Evolutionary conservation across 2,888 invertebrate genomes (phyloP), one percentile per base, ranked within the genome.

Genomic region (Odontothrips loti): DNA sequence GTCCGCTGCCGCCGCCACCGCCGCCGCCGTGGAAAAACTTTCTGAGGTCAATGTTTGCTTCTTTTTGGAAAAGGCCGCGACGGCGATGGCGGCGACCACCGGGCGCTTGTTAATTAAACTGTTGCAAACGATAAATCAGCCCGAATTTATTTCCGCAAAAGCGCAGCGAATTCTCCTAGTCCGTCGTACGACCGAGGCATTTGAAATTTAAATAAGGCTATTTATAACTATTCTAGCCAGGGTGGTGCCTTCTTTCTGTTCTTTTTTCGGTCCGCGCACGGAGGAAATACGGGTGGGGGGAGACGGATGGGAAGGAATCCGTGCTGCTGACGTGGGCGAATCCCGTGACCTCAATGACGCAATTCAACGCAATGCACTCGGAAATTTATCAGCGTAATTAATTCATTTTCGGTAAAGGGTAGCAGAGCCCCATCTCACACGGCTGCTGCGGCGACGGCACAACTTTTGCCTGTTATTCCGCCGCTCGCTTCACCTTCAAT

Each of bases 121-220:
- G 15, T 58, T 58, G 68, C 27, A 6, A 43, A 27, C 68, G 23
- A 75, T 75, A 75, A 75, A 75, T 75, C 68, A 75, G 23, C 23
- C 23, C 23, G 27, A 75, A 75, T 75, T 75, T 75, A 75, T 75
- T 75, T 75, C 68, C 68, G 68, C 68, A 58, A 23, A 75, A 75
- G 68, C 68, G 68, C 27, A 75, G 68, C 68, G 68, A 75, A 75
- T 75, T 75, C 68, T 75, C 68, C 68, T 75, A 75, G 68, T 23
- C 12, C 68, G 68, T 27, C 68, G 11, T 12, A 27, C 68, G 23
- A 75, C 10, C 68, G 27, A 10, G 68, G 68, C 68, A 75, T 75
- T 75, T 75, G 68, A 75, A 75, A 75, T 75, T 75, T 75, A 75
- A 75, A 75, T 75, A 75, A 27, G 68, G 68, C 68, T 75, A 75